Evolutionary conservation across 1,140 invertebrate genomes (phyloP).

Genomic region (Lasioglossum albipes): DNA sequence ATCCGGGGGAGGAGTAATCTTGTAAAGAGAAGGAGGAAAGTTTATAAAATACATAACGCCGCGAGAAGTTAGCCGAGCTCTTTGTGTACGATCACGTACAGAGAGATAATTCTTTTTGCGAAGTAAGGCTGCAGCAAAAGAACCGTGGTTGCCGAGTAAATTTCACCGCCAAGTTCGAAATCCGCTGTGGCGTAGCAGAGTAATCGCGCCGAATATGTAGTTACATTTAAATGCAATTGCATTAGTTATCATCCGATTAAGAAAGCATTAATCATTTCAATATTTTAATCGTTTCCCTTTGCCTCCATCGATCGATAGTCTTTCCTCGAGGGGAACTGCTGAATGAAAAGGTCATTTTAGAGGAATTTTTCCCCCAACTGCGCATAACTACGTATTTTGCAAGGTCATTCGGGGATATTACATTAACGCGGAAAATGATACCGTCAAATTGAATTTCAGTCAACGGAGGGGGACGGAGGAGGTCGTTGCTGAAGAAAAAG

Average conservation of each 20-base stretch:
- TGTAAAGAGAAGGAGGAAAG: not conserved
- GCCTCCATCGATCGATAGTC: too few species aligned
- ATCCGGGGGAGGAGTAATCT: not conserved
- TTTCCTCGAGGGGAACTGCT: too few species aligned
- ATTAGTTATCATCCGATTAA: slow-evolving; percentile 10
- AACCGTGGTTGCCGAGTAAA: slow-evolving; percentile 6
- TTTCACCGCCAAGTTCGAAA: slow-evolving; percentile 9
- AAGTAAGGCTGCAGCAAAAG: not conserved
- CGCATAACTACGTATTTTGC: not conserved
- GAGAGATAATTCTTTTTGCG: slow-evolving; percentile 25
- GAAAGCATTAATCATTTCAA: not conserved
- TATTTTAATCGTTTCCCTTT: not conserved
- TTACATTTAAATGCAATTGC: not conserved
- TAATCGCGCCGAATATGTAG: not conserved
- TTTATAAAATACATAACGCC: not conserved
- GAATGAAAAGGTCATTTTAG: too few species aligned
- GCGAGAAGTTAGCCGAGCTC: not conserved
- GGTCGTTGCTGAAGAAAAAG: not conserved
- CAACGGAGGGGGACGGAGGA: too few species aligned
- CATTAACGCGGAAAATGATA: not conserved
- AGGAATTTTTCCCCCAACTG: too few species aligned
- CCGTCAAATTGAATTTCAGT: not conserved
- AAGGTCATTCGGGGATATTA: too few species aligned
- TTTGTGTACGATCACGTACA: slow-evolving; percentile 1
- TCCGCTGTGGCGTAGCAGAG: not conserved